Base-by-base conservation (phyloP, 2,797 vertebrate species). In the Clarias fuscus region DNA sequence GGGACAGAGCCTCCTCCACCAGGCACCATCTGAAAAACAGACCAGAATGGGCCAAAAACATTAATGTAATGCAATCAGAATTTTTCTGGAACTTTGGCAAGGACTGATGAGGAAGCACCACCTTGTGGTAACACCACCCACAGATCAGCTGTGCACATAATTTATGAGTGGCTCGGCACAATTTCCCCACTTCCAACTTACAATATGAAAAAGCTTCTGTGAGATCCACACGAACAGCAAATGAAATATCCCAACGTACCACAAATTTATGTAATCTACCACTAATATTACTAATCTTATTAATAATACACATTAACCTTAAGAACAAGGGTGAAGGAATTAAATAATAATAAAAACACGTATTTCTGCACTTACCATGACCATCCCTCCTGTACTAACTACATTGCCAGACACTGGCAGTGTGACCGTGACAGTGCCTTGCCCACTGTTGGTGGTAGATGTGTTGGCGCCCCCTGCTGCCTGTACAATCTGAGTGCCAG, bases 301-400 rank as follows among this genome's bases (percentile, higher is more conserved):
- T 56, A 56, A 56, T 3, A 56, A n/a, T 7, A 15, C 24, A 48
- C 40, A 53, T 7, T 3, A 43, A 0, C 20, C 13, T 72, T 72
- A 20, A 37, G 30, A 70, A 1, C 22, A n/a, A 59, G 33, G 15
- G 76, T 58, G 13, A 17, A 43, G n/a, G 13, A 75, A 73, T 11
- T 17, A 64, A 30, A 82, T 27, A 30, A 58, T 62, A 78, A 85
- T 72, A 79, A 78, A 85, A 24, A 70, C 40, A 82, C 65, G 58
- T 10, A 64, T 80, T 64, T 48, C 48, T 40, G 77, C 73, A 91
- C 96, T 93, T 95, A 99, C 98, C 98, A 99, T 99, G 92, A 99
- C 98, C 98, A 99, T 99, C 90, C 98, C 98, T 90, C 98, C 98
- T 87, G 98, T 95, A 92, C 98, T 99, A 93, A 99, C 97, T 94